Base-by-base conservation (phyloP, 2,113 vertebrate species). In the Mesitornis unicolor region DNA sequence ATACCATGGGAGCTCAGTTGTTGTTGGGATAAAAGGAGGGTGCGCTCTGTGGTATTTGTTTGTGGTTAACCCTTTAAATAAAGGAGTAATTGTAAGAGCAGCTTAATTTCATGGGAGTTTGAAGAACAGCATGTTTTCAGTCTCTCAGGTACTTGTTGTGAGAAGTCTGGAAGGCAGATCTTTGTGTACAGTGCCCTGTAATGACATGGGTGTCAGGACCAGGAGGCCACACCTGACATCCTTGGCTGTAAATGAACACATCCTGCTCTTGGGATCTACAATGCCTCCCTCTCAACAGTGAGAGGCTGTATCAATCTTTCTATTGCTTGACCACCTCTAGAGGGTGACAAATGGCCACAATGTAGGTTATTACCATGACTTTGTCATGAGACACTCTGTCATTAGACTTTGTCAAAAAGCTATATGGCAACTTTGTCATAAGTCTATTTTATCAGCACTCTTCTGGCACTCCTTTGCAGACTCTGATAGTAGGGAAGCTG, bases 341-440 rank as follows among this genome's bases (percentile, higher is more conserved):
- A 89, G 91, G 95, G 91, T 94, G 95, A 89, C 87, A 93, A 87
- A 81, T 81, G 69, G 89, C 80, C 80, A 70, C 56, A 20, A 3
- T 84, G 93, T 26, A 74, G 4, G 10, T 29, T 48, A 10, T 63
- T 67, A 50, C 73, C 64, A 3, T 45, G 31, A 54, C 22, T 81
- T 69, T 53, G 50, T 42, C 59, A 25, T n/a, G 13, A 73, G 79
- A 28, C 3, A 2, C 64, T 50, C 40, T 35, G 43, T 48, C 59
- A 4, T 21, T 51, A 68, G 81, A 43, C n/a, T 50, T 57, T 51
- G n/a, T n/a, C 71, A 63, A 38, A 29, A 56, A 76, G 59, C 57
- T 78, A 10, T 14, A 47, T 12, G 82, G 17, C 16, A 54, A 29
- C 10, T 82, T 84, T 57, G 56, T 48, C 77, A 2, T 10, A 15